Conservation (phyloP, 2,888 invertebrate genomes). For the Eumerus sabulonum region DNA sequence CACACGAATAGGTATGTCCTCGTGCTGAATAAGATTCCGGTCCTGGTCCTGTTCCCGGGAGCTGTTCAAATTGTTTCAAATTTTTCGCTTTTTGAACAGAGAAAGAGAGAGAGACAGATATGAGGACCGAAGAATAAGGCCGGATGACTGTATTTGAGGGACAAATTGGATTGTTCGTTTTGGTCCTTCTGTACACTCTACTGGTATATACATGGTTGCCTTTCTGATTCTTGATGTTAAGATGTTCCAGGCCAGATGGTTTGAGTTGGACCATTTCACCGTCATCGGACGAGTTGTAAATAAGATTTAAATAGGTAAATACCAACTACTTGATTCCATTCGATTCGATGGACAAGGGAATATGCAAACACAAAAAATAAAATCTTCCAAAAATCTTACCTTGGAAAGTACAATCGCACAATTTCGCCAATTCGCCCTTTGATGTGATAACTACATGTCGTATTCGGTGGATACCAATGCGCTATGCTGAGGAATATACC, state of each 20-base stretch:
- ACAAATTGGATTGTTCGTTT: constrained; percentile 9
- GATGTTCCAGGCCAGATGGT: no score
- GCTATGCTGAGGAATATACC: constrained; percentile 94
- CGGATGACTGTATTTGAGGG: constrained; percentile 10
- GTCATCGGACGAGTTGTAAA: no score
- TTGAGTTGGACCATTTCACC: no score
- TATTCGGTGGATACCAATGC: constrained; percentile 96
- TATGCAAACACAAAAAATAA: neutral
- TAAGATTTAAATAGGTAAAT: no score
- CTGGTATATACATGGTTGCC: no score
- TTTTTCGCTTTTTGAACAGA: constrained; percentile 32
- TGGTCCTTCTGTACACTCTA: no score
- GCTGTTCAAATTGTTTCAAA: constrained; percentile 40
- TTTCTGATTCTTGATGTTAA: no score
- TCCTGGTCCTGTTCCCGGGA: constrained; percentile 4
- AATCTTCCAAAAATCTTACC: constrained; percentile 80
- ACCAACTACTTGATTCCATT: no score
- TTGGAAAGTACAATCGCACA: constrained; percentile 93
- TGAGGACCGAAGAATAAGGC: no score
- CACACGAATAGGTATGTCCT: constrained; percentile 28
- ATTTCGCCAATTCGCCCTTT: constrained; percentile 92
- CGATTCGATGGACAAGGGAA: no score
- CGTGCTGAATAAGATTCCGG: constrained; percentile 23
- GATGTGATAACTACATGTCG: constrained; percentile 94
- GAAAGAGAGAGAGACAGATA: neutral